Percentiles rank a stretch among this genome's conserved stretches.
These are phyloP conservation scores for Brachirus orientalis DNA, from an alignment of 2,113 vertebrate genomes.

Conservation along the genomic window DNA sequence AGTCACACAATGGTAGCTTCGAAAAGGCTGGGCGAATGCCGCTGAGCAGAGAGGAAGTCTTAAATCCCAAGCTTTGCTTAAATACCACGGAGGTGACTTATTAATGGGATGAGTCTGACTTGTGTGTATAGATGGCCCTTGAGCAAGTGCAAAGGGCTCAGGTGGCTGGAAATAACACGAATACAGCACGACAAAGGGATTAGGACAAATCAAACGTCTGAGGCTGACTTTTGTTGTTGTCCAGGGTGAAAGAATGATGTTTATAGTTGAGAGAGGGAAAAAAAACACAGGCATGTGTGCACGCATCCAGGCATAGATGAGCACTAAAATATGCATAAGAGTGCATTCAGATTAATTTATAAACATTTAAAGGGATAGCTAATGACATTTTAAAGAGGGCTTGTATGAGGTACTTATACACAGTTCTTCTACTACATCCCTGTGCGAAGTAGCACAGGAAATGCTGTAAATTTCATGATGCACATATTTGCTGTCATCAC, in stretches of 20 bases:
- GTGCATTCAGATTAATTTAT: not conserved
- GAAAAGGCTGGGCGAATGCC: constrained; percentile 71
- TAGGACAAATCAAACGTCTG: constrained; percentile 44
- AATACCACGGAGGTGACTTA: constrained; percentile 73
- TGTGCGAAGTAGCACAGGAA: too few species aligned
- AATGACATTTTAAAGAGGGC: too few species aligned
- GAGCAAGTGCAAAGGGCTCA: constrained; percentile 59
- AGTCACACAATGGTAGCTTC: constrained; percentile 76
- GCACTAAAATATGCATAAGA: constrained; percentile 13
- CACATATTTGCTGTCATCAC: too few species aligned
- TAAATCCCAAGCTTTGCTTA: constrained; percentile 73
- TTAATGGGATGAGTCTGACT: constrained; percentile 73
- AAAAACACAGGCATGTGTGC: too few species aligned
- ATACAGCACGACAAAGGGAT: constrained; percentile 54
- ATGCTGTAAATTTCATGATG: too few species aligned
- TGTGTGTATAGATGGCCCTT: constrained; percentile 60
- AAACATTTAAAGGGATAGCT: not conserved
- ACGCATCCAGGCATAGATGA: constrained; percentile 13
- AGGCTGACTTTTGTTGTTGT: constrained; percentile 46
- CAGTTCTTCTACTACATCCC: too few species aligned
- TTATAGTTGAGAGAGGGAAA: constrained; percentile 40
- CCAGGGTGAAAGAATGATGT: constrained; percentile 44
- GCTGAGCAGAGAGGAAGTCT: constrained; percentile 72
- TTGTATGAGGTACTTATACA: too few species aligned
- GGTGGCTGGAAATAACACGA: constrained; percentile 57